Base-by-base conservation (phyloP, 1,140 invertebrate species). In the Heliconius eleuchia region DNA sequence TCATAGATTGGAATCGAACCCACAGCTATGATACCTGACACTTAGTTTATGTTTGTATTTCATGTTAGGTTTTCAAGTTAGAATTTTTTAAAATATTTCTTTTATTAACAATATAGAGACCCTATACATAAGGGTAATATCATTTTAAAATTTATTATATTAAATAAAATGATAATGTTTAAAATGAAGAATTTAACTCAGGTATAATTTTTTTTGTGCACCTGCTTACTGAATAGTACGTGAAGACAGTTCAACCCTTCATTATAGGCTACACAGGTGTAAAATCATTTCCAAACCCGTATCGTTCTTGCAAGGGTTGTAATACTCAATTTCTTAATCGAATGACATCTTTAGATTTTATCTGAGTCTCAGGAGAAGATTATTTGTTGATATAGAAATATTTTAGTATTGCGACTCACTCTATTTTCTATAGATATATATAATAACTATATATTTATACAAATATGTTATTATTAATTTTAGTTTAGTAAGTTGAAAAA, bases 231-330 rank as follows among this genome's bases (percentile, higher is more conserved):
- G 80, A 80, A 78, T 76, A 72, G 73, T 71, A 70, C 75, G 77
- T 76, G 82, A 60, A 83, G 55, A 74, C 19, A 7, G 37, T 73
- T 55, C 77, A 83, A 76, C 79, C 82, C 79, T 80, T 79, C 79
- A 77, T 80, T 83, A 78, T 71, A 52, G 76, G 76, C 71, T 74
- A 70, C 77, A 81, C 82, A 83, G 82, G 82, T 83, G 82, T 81
- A 81, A 78, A 83, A 83, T 78, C 78, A 73, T 76, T 78, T 60
- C 73, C 57, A 80, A 74, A 46, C 78, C 60, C 81, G 81, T 78
- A 77, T 79, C 66, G 46, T 79, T 79, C 77, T 77, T 73, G 50
- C 52, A 74, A 76, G 39, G 66, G 76, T 39, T 34, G 50, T 30
- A 66, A 52, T 55, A 9, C 70, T 77, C 76, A 73, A 80, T 77